Conservation (phyloP, 2,797 vertebrate genomes). For the Propithecus perrieri region DNA sequence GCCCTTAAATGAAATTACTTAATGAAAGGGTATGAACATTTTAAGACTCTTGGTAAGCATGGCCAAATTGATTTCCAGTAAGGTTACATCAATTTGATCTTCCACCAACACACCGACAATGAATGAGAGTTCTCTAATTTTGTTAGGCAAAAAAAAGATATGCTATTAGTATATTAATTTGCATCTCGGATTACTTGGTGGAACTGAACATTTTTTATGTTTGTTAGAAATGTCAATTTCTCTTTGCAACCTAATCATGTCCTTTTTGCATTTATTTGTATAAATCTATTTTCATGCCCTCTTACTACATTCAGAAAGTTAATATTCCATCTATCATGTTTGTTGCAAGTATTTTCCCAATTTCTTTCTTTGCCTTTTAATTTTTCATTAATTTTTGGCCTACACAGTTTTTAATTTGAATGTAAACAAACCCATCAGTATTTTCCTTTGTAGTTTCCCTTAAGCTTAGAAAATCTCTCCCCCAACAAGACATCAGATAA, state of each 20-base stretch:
- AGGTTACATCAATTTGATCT: not conserved
- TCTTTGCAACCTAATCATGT: not conserved
- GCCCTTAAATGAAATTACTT: conserved; percentile 1
- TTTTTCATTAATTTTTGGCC: conserved; percentile 3
- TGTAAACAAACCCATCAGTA: not conserved
- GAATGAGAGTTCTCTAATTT: not conserved
- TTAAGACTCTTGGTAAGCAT: not conserved
- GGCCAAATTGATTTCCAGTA: conserved; percentile 24
- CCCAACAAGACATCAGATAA: not conserved
- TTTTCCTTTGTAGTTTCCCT: not conserved
- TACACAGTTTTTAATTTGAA: not conserved
- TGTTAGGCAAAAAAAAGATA: not conserved
- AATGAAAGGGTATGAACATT: not conserved
- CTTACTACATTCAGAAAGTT: not conserved
- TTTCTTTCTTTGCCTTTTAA: not conserved
- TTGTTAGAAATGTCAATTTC: not conserved
- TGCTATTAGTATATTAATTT: not conserved
- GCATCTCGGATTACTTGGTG: not conserved
- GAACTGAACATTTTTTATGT: not conserved
- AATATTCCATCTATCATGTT: not conserved
- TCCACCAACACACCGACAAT: not conserved
- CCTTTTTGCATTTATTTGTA: not conserved
- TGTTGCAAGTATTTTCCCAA: not conserved
- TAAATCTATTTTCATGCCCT: not conserved
- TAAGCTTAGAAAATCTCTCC: conserved; percentile 31